Evolutionary conservation across 2,113 vertebrate species (phyloP), one percentile per base, ranked within the genome.

Genomic region (Uria aalge): DNA sequence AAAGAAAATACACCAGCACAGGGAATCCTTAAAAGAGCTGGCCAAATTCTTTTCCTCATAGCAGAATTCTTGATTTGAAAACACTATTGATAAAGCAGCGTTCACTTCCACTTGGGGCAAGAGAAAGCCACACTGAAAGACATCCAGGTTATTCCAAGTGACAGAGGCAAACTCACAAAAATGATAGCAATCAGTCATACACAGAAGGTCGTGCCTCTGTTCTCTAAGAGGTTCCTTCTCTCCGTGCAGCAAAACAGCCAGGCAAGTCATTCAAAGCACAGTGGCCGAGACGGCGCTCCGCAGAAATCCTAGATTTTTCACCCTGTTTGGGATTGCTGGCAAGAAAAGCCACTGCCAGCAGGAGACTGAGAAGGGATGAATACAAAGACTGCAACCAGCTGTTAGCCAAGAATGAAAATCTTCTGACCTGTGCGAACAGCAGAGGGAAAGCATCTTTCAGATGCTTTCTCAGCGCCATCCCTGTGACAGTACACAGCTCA

Each of bases 401-500:
- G 10, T 12, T 43, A 29, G 48, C 8, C 18, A 60, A 64, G 40
- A 79, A 63, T 5, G 23, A 76, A 78, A 85, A 32, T 40, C 34
- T 82, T 45, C 66, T 75, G 23, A 68, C 24, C 30, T 62, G 22
- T 34, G 8, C 29, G 17, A 90, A 82, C 4, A 85, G 38, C 43
- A 74, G 67, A 68, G 69, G 24, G 16, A 93, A 88, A 59, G 30
- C 5, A 16, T 27, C 12, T 81, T 79, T 59, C 62, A 76, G 62
- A 29, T 9, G 14, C 8, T 27, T 84, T 67, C 57, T 40, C 7
- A 12, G 36, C 2, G 6, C 11, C 0, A 0, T 60, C 19, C 43
- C 32, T 0, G 0, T 0, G 3, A 40, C 0, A 36, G 12, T 40
- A 38, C 5, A 9, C 4, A 7, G 20, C 66, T 87, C n/a, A 40